Conservation (phyloP, 2,113 vertebrate genomes). For the Pachycephala philippinensis region DNA sequence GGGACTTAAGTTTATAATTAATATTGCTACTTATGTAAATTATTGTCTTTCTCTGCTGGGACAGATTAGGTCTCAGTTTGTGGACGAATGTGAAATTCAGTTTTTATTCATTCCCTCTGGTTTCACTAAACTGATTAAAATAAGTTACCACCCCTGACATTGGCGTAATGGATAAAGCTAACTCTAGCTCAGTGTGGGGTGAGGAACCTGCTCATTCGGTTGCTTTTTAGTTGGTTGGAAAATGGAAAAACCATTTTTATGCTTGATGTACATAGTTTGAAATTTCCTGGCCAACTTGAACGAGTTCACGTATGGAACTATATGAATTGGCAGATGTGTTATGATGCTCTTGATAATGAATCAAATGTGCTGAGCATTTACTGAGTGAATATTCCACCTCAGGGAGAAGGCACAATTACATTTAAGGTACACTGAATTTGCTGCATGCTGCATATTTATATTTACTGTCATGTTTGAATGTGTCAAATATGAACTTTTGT, state of each 20-base stretch:
- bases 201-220: background rate
- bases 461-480: background rate
- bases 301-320: rapidly evolving
- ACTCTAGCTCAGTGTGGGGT: background rate
- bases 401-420: background rate
- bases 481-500: background rate
- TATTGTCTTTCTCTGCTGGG: background rate
- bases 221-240: background rate
- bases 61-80: background rate
- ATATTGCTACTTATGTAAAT: background rate
- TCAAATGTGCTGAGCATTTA: background rate
- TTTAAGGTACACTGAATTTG: background rate
- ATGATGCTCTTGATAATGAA: background rate
- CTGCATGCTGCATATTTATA: background rate
- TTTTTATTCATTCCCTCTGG: background rate
- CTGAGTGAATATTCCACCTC: background rate
- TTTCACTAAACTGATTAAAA: background rate
- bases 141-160: background rate
- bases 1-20: background rate
- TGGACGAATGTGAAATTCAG: background rate
- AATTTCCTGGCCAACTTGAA: background rate
- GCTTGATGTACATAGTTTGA: background rate
- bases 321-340: background rate
- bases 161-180: background rate
- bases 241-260: background rate